Percentiles rank a stretch among this genome's conserved stretches.
Conservation (phyloP, 2,888 invertebrate genomes). For the Xestoiulus laeticollis region DNA sequence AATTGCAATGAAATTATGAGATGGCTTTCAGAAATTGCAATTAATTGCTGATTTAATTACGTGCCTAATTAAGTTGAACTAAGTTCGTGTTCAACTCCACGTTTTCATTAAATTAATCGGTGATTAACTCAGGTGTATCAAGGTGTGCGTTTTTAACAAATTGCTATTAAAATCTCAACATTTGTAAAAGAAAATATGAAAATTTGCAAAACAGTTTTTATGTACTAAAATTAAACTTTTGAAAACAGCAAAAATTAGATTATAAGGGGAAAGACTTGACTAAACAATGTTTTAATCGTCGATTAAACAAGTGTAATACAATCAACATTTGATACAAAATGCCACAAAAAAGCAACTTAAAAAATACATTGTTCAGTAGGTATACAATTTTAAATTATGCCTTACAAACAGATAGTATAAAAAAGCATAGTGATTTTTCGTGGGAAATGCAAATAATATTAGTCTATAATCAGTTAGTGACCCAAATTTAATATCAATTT, state of each 20-base stretch:
- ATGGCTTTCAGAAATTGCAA: neutral
- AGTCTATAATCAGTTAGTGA: slow-evolving; percentile 37
- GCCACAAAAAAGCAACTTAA: neutral
- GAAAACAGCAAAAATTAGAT: neutral
- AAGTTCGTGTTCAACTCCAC: neutral
- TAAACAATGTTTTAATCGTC: neutral
- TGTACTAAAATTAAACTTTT: neutral
- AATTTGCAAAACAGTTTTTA: no score
- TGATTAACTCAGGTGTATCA: neutral
- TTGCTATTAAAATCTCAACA: no score
- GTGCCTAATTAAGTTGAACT: neutral
- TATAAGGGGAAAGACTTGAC: neutral
- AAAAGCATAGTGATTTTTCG: slow-evolving; percentile 21
- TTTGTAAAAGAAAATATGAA: no score
- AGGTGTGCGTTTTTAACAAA: no score
- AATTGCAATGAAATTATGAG: neutral
- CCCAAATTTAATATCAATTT: slow-evolving; percentile 30
- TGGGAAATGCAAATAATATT: slow-evolving; percentile 37
- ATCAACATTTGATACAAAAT: neutral
- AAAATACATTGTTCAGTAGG: neutral
- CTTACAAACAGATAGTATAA: neutral
- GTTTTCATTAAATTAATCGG: neutral
- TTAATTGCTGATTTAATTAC: slow-evolving; percentile 1
- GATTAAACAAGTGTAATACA: neutral
- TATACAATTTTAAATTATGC: neutral